Conservation (phyloP, 2,888 invertebrate genomes). For the Pyrocoelia pectoralis region DNA sequence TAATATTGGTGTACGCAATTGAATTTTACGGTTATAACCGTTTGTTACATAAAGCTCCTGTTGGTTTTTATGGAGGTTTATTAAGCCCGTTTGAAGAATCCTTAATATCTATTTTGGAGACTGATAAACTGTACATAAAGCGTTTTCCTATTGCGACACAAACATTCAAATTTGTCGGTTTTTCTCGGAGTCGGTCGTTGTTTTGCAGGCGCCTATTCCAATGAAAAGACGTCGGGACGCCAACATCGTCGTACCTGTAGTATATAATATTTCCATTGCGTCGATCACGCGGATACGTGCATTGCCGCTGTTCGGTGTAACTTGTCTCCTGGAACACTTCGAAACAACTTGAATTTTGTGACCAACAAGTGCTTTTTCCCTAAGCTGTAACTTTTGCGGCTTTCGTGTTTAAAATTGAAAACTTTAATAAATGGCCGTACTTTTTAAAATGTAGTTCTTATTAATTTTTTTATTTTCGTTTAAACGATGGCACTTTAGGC, state of each 20-base stretch:
- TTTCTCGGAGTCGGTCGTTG: slow-evolving; percentile 17
- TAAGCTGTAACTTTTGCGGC: not conserved
- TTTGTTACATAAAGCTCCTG: not conserved
- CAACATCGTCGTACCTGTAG: slow-evolving; percentile 20
- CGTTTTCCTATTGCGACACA: slow-evolving; percentile 14
- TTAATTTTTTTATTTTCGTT: not conserved
- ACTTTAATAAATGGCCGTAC: too few relatives aligned
- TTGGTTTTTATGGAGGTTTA: not conserved
- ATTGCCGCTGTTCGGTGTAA: slow-evolving; percentile 19
- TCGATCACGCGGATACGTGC: slow-evolving; percentile 20
- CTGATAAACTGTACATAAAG: slow-evolving; percentile 15
- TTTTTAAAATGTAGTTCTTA: not conserved
- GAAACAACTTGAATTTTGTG: slow-evolving; percentile 10
- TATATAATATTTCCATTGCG: slow-evolving; percentile 22
- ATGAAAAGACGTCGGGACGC: slow-evolving; percentile 19
- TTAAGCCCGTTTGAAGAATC: not conserved
- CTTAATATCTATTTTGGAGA: slow-evolving; percentile 13
- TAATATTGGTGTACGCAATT: not conserved
- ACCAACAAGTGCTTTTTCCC: slow-evolving; percentile 20
- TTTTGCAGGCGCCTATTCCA: slow-evolving; percentile 22
- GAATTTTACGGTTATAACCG: slow-evolving; percentile 7
- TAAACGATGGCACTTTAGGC: not conserved
- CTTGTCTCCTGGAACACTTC: slow-evolving; percentile 16
- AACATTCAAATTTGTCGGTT: slow-evolving; percentile 22
- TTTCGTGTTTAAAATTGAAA: not conserved